Percentiles rank a stretch among this genome's conserved stretches.
phyloP scores from a whole-genome alignment of 2,797 vertebrate genomes.

The Halcyon smyrnensis region DNA sequence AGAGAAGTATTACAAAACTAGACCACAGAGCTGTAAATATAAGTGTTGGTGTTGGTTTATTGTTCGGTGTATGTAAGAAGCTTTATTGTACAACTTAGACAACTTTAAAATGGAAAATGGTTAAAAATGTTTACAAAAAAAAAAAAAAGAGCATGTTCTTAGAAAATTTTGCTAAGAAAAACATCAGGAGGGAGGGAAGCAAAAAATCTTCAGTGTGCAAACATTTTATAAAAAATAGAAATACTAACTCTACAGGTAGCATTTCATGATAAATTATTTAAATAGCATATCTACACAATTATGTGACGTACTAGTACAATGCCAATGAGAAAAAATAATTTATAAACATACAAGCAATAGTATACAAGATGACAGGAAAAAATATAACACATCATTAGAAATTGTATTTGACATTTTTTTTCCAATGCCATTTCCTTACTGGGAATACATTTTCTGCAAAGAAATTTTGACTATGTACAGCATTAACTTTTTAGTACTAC shows the following conservation, averaged over 20 bases:
- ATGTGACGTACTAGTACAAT: constrained; percentile 90
- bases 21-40: constrained; percentile 67
- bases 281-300: constrained; percentile 99
- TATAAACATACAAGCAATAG: constrained; percentile 91
- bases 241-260: constrained; percentile 91
- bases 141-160: constrained; percentile 81
- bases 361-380: constrained; percentile 83
- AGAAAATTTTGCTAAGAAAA: constrained; percentile 84
- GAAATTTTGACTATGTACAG: constrained; percentile 94
- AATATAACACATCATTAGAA: constrained; percentile 78
- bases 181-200: constrained; percentile 75
- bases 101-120: constrained; percentile 86
- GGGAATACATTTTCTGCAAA: constrained; percentile 84
- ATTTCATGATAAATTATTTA: constrained; percentile 99
- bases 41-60: constrained; percentile 86
- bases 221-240: constrained; percentile 98
- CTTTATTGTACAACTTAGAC: constrained; percentile 88
- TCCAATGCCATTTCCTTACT: constrained; percentile 84
- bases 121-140: constrained; percentile 91
- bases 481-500: constrained; percentile 86
- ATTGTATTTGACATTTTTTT: constrained; percentile 78
- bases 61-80: constrained; percentile 90
- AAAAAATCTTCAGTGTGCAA: constrained; percentile 97
- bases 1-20: neutral
- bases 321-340: constrained; percentile 95